Conservation (phyloP, 2,888 invertebrate genomes). For the Leptopilina myrica region DNA sequence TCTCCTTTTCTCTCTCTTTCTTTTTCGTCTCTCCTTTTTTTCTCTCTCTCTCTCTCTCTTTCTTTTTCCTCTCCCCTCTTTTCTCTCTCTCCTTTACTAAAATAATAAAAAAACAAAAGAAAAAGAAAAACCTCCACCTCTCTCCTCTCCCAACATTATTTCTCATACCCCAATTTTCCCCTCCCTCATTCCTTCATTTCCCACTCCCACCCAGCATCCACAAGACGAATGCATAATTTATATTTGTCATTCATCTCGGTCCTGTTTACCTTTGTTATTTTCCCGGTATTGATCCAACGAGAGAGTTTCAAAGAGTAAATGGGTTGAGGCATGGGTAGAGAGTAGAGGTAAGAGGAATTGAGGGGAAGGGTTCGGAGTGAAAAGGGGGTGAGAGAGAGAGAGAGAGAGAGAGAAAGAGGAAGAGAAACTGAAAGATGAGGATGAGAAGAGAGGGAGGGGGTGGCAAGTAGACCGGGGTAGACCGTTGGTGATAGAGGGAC, state of each 20-base stretch:
- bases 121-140: too few species aligned
- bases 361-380: neutral
- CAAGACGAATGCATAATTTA: slow-evolving; percentile 71
- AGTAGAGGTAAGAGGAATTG: slow-evolving; percentile 49
- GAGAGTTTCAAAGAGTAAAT: slow-evolving; percentile 63
- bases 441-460: slow-evolving; percentile 43
- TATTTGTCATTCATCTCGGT: slow-evolving; percentile 71
- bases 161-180: slow-evolving; percentile 39
- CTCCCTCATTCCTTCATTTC: slow-evolving; percentile 33
- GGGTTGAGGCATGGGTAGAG: slow-evolving; percentile 55
- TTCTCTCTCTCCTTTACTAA: too few species aligned
- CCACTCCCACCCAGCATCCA: slow-evolving; percentile 33
- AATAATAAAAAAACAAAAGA: too few species aligned
- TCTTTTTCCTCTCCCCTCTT: neutral
- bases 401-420: slow-evolving; percentile 54
- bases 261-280: slow-evolving; percentile 73
- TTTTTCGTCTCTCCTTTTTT: too few species aligned
- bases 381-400: slow-evolving; percentile 37
- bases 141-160: neutral
- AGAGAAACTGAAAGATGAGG: slow-evolving; percentile 49
- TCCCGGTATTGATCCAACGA: slow-evolving; percentile 69
- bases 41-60: neutral
- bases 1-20: too few species aligned
- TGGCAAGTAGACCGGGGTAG: slow-evolving; percentile 32
- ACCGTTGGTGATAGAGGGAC: slow-evolving; percentile 21